phyloP scores from a whole-genome alignment of 2,113 vertebrate genomes.

The Athene noctua region DNA sequence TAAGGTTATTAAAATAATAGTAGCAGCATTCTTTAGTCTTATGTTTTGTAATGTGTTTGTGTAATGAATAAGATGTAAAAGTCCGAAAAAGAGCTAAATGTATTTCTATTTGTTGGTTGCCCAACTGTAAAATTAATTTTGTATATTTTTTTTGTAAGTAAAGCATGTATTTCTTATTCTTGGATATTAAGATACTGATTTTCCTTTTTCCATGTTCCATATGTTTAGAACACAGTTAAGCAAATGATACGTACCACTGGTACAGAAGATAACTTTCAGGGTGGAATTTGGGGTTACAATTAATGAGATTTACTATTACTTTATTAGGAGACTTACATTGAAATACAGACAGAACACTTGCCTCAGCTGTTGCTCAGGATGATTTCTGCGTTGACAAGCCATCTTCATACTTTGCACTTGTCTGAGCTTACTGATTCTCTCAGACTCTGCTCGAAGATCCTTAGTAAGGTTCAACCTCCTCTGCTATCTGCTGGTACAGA shows the following conservation, averaged over 20 bases:
- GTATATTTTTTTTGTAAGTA: background rate
- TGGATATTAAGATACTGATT: background rate
- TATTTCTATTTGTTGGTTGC: background rate
- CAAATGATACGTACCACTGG: background rate
- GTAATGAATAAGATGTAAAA: background rate
- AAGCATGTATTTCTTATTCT: conserved; percentile 18
- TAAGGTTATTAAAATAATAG: conserved; percentile 9
- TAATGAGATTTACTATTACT: conserved; percentile 4
- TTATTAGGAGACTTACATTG: conserved; percentile 94
- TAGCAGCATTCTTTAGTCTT: background rate
- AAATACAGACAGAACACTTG: conserved; percentile 98
- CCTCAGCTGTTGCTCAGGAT: conserved; percentile 94
- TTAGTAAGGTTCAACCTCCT: conserved; percentile 96
- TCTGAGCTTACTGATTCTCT: conserved; percentile 93
- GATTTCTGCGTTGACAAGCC: conserved; percentile 90
- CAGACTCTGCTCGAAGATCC: conserved; percentile 96
- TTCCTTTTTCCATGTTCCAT: background rate
- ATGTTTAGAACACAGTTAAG: background rate
- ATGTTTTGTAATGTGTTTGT: background rate
- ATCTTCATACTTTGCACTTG: conserved; percentile 86
- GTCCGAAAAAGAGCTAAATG: background rate
- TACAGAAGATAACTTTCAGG: background rate
- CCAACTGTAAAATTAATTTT: background rate
- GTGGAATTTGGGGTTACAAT: background rate
- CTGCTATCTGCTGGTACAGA: conserved; percentile 83